Evolutionary conservation across 2,888 invertebrate species (phyloP).

Genomic region (Ecdyonurus torrentis): DNA sequence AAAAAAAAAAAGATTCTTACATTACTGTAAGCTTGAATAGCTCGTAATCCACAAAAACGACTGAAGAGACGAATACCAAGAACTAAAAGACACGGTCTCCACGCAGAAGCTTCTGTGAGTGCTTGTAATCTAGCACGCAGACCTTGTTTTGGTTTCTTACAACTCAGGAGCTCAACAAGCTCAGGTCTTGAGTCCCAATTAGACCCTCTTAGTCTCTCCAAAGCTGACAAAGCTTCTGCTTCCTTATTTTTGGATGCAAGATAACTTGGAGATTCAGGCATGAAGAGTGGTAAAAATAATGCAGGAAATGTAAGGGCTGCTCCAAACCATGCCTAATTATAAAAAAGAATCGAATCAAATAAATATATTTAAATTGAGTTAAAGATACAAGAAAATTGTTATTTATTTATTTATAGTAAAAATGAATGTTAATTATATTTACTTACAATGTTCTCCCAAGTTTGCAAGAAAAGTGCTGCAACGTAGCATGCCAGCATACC

Average conservation of each 20-base stretch:
- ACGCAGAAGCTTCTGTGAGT: conserved; percentile 10
- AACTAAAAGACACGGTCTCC: conserved; percentile 10
- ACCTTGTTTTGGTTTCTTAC: conserved; percentile 9
- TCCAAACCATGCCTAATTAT: conserved; percentile 13
- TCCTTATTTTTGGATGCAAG: conserved; percentile 10
- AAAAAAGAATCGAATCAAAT: no score
- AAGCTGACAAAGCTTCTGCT: conserved; percentile 10
- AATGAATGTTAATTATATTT: no score
- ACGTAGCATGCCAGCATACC: conserved; percentile 12
- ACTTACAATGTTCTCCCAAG: conserved; percentile 11
- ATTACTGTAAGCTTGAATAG: conserved; percentile 13
- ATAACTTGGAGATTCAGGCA: conserved; percentile 13
- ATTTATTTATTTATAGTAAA: no score
- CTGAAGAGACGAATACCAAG: conserved; percentile 11
- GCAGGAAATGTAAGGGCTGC: conserved; percentile 11
- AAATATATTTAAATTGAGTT: no score
- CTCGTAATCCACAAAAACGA: conserved; percentile 14
- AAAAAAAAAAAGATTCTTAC: no score
- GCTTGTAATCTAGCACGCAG: conserved; percentile 8
- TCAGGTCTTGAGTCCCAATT: conserved; percentile 12
- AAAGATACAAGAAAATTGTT: no score
- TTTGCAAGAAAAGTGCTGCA: conserved; percentile 12
- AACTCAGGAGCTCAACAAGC: conserved; percentile 11
- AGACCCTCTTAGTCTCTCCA: conserved; percentile 12
- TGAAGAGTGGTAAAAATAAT: conserved; percentile 10